Base-by-base conservation (phyloP, 2,888 invertebrate genomes). In the Hyposoter didymator region DNA sequence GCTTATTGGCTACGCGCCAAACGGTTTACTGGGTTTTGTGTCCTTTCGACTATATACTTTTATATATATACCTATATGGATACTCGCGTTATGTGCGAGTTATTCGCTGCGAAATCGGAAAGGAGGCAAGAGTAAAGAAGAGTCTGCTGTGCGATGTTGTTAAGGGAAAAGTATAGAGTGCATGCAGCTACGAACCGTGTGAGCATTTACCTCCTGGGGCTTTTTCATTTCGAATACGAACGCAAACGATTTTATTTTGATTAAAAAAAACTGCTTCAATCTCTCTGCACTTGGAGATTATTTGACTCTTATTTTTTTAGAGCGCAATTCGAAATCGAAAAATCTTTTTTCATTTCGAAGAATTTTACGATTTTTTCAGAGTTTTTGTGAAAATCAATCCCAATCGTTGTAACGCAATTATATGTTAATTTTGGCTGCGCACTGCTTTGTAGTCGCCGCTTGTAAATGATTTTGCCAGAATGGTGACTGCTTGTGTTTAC, bases 1-100 rank as follows among this genome's bases (percentile, higher is more conserved):
- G 88, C 80, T 90, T 88, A 88, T 89, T 91, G 91, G 90, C 89
- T 72, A 75, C 66, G n/a, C 49, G 90, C 90, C 91, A 91, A 89
- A 90, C 89, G 89, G 90, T 90, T 90, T 90, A 87, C 88, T 85
- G 84, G 84, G 73, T 73, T 84, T 85, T 85, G n/a, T 78, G 45
- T 35, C 32, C 47, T 10, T 28, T 45, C 52, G 39, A 47, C n/a
- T 32, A 55, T 14, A 45, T 8, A 52, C 28, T 28, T 43, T 32
- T 19, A 45, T 45, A 45, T 45, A 62, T 43, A 19, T n/a, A 8
- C 12, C n/a, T n/a, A n/a, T 55, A 39, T 73, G 19, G 52, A 52
- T 67, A 22, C 19, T 28, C 45, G 28, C 28, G 59, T 59, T 28
- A 67, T 67, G 52, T 73, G 66, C 22, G 43, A 66, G 49, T 64